Evolutionary conservation across 1,140 invertebrate genomes (phyloP).

Genomic region (Chironomus tepperi): DNA sequence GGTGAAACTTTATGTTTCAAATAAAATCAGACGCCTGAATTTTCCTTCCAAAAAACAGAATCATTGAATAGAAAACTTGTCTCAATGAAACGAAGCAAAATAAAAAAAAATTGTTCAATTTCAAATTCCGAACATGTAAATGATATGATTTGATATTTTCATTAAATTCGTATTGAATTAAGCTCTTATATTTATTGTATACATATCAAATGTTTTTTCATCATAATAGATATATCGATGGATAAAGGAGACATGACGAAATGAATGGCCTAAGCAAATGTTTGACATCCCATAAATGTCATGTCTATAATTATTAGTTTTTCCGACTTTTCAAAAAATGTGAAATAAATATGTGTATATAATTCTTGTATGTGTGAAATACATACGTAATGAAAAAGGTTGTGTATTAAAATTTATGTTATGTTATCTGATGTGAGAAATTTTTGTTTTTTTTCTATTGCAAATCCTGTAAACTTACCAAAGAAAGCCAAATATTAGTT

Average conservation of each 20-base stretch:
- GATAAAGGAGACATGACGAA: background rate
- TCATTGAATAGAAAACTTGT: too few species aligned
- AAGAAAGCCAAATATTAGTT: constrained; percentile 76
- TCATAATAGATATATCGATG: background rate
- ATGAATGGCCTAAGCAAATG: constrained; percentile 6
- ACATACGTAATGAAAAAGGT: background rate
- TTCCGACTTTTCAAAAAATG: background rate
- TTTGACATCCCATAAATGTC: constrained; percentile 13
- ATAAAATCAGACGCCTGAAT: too few species aligned
- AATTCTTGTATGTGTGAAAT: background rate
- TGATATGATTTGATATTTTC: too few species aligned
- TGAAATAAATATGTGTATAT: background rate
- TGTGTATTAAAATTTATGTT: too few species aligned
- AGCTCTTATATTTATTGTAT: background rate
- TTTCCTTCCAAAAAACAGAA: too few species aligned
- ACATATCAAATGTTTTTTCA: background rate
- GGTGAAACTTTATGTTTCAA: too few species aligned
- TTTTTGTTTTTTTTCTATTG: too few species aligned
- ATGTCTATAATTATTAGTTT: constrained; percentile 1
- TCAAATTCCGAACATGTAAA: too few species aligned
- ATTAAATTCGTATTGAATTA: too few species aligned
- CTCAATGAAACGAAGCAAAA: too few species aligned
- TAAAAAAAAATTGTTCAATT: too few species aligned
- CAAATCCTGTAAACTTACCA: constrained; percentile 56
- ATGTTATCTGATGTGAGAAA: too few species aligned